Conservation (phyloP, 2,888 invertebrate genomes). For the Sacculina carcini region DNA sequence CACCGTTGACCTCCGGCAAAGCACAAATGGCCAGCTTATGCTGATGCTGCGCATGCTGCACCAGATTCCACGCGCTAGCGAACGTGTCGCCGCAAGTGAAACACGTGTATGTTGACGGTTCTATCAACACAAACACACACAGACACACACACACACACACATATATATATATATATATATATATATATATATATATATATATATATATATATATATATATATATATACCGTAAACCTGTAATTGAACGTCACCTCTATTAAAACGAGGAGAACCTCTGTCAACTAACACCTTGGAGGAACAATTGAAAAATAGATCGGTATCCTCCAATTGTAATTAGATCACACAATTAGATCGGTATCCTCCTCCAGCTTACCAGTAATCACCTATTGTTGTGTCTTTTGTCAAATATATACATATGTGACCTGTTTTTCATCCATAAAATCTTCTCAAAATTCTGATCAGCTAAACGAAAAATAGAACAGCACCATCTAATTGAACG, state of each 20-base stretch:
- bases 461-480: too few relatives aligned
- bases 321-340: too few relatives aligned
- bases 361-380: too few relatives aligned
- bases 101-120: constrained; percentile 80
- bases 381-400: too few relatives aligned
- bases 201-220: constrained; percentile 3
- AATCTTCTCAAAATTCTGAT: too few relatives aligned
- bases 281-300: background rate
- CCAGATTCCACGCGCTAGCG: constrained; percentile 77
- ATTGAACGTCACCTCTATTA: background rate
- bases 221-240: background rate
- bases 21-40: constrained; percentile 29
- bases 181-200: constrained; percentile 3
- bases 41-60: constrained; percentile 89
- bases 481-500: too few relatives aligned
- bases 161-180: background rate
- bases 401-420: too few relatives aligned
- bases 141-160: background rate
- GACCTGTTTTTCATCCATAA: too few relatives aligned
- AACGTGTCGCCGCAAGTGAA: constrained; percentile 74
- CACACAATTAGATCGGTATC: too few relatives aligned
- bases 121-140: constrained; percentile 30
- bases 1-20: constrained; percentile 20
- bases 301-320: too few relatives aligned
- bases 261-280: background rate